Evolutionary conservation across 2,113 vertebrate genomes (phyloP).

Genomic region (Neotoma lepida): DNA sequence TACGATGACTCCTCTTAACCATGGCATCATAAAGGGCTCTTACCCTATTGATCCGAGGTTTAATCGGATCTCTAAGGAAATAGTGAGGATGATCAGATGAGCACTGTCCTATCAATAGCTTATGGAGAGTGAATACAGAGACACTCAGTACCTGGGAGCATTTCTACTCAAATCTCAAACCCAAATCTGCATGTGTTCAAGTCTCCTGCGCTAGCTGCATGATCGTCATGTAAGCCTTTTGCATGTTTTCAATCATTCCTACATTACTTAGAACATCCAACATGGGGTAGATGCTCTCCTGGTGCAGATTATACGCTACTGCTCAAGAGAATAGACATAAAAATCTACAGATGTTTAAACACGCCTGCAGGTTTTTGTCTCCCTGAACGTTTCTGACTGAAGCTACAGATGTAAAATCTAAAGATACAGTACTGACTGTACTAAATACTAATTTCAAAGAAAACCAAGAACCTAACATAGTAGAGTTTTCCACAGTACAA

Average conservation of each 20-base stretch:
- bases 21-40: neutral
- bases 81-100: neutral
- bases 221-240: too few relatives aligned
- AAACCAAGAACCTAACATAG: constrained; percentile 20
- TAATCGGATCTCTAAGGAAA: constrained; percentile 14
- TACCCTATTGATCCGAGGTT: neutral
- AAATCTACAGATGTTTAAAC: neutral
- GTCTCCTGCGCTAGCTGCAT: neutral
- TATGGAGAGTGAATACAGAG: neutral
- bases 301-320: neutral
- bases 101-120: constrained; percentile 13
- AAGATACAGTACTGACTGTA: neutral
- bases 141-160: neutral
- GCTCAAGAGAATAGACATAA: neutral
- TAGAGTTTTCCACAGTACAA: neutral
- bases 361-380: neutral
- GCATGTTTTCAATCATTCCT: neutral
- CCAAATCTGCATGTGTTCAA: neutral
- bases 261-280: neutral
- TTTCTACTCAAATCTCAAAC: neutral
- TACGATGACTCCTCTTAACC: neutral
- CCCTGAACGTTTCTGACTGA: neutral
- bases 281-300: neutral
- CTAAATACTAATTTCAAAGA: neutral
- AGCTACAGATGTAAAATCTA: neutral